These are phyloP conservation scores for Glyptemys insculpta DNA, from an alignment of 2,797 vertebrate species.

Conservation along the genomic window DNA sequence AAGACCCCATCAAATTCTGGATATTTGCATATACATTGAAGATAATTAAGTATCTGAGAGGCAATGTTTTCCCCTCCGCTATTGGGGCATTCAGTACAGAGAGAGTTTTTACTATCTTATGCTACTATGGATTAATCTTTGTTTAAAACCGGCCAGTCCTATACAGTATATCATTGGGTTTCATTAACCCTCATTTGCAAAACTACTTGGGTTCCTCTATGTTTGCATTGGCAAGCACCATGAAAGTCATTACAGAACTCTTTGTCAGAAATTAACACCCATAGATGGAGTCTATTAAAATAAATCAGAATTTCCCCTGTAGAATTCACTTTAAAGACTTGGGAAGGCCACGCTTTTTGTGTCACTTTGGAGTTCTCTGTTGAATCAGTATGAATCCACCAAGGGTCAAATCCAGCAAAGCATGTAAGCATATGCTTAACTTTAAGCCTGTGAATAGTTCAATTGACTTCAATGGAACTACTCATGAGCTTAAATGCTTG, in stretches of 20 bases:
- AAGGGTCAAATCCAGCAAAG: slow-evolving; percentile 39
- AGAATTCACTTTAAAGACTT: slow-evolving; percentile 33
- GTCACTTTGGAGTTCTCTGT: slow-evolving; percentile 35
- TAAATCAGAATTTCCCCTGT: slow-evolving; percentile 24
- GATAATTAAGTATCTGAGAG: slow-evolving; percentile 70
- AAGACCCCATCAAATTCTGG: slow-evolving; percentile 76
- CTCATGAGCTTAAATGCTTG: background rate
- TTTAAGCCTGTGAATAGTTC: background rate
- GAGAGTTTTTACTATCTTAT: slow-evolving; percentile 44
- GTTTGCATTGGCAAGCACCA: slow-evolving; percentile 43
- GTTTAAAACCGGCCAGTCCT: background rate
- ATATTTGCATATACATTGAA: slow-evolving; percentile 76
- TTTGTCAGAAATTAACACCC: slow-evolving; percentile 32
- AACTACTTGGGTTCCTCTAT: background rate
- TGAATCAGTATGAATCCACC: slow-evolving; percentile 47
- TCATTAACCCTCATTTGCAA: slow-evolving; percentile 38
- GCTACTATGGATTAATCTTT: slow-evolving; percentile 42
- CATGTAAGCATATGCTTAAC: slow-evolving; percentile 24
- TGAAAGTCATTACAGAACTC: slow-evolving; percentile 39
- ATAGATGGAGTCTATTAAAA: background rate
- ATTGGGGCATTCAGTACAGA: background rate
- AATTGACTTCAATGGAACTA: background rate
- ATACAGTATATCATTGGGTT: background rate
- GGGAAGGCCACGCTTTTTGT: background rate
- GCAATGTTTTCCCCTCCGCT: background rate